phyloP scores from a whole-genome alignment of 2,797 vertebrate species.

The Salarias fasciatus region DNA sequence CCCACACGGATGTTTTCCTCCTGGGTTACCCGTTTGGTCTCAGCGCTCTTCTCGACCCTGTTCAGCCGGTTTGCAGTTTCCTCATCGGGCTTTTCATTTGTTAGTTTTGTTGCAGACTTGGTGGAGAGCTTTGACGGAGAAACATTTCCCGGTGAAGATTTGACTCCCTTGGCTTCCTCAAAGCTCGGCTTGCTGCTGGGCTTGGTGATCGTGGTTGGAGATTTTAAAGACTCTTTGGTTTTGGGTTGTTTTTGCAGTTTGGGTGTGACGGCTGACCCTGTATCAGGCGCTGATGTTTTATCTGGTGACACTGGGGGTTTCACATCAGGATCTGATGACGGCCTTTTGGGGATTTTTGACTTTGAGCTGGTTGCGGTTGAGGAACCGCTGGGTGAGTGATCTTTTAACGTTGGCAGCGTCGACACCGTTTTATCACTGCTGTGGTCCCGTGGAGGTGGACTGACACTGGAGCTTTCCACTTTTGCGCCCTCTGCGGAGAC shows the following conservation, averaged over 20 bases:
- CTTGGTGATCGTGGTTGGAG: conserved; percentile 23
- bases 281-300: conserved; percentile 39
- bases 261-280: conserved; percentile 7
- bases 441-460: conserved; percentile 37
- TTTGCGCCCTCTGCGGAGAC: conserved; percentile 45
- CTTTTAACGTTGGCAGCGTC: conserved; percentile 59
- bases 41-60: conserved; percentile 34
- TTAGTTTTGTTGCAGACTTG: conserved; percentile 41
- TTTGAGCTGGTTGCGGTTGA: conserved; percentile 42
- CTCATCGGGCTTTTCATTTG: conserved; percentile 53
- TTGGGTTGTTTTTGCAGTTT: conserved; percentile 59
- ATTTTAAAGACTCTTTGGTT: conserved; percentile 62
- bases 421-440: conserved; percentile 55
- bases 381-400: conserved; percentile 50
- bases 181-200: conserved; percentile 39
- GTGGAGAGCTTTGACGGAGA: conserved; percentile 54
- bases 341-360: conserved; percentile 80
- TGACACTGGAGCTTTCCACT: conserved; percentile 33
- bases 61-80: conserved; percentile 49
- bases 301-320: conserved; percentile 68
- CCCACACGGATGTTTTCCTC: conserved; percentile 47
- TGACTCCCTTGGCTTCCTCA: conserved; percentile 55
- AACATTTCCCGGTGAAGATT: conserved; percentile 36
- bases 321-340: conserved; percentile 58
- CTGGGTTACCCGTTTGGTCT: conserved; percentile 13